phyloP scores from a whole-genome alignment of 2,797 vertebrate species.

The Sebastes trivittatus region DNA sequence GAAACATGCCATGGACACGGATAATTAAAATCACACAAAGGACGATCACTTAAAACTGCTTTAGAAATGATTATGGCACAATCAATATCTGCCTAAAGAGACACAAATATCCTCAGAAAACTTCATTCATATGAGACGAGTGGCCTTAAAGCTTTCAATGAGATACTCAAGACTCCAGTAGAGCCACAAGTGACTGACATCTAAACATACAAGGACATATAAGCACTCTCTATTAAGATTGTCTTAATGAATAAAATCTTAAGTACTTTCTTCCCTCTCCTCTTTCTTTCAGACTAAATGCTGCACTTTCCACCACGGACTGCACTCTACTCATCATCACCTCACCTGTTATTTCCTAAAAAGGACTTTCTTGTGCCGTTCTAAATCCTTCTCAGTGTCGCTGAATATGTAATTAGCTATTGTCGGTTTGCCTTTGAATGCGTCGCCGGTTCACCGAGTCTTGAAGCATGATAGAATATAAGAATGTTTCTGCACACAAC shows the following conservation, averaged over 20 bases:
- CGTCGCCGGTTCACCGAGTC: neutral
- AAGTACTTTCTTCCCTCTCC: neutral
- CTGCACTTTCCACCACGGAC: neutral
- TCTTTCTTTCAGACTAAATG: slow-evolving; percentile 19
- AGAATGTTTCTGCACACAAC: slow-evolving; percentile 19
- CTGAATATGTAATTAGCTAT: slow-evolving; percentile 37
- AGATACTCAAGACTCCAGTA: slow-evolving; percentile 21
- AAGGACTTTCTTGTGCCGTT: slow-evolving; percentile 23
- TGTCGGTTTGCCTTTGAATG: slow-evolving; percentile 28
- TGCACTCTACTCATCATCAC: slow-evolving; percentile 17
- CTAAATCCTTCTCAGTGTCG: slow-evolving; percentile 4
- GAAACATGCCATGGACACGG: neutral
- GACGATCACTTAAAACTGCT: neutral
- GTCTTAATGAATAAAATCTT: slow-evolving; percentile 11
- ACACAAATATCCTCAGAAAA: slow-evolving; percentile 13
- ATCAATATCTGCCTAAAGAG: slow-evolving; percentile 14
- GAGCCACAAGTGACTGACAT: slow-evolving; percentile 3
- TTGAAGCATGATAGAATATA: slow-evolving; percentile 12
- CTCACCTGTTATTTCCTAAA: slow-evolving; percentile 31
- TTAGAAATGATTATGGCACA: neutral
- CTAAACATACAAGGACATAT: slow-evolving; percentile 13
- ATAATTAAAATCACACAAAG: neutral
- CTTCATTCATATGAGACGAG: slow-evolving; percentile 24
- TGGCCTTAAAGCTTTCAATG: slow-evolving; percentile 31
- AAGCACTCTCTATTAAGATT: neutral